A percentile compares a stretch with the other conserved stretches of the same genome.
Evolutionary conservation across 2,113 vertebrate genomes (phyloP).

Genomic region (Scolopax mira): DNA sequence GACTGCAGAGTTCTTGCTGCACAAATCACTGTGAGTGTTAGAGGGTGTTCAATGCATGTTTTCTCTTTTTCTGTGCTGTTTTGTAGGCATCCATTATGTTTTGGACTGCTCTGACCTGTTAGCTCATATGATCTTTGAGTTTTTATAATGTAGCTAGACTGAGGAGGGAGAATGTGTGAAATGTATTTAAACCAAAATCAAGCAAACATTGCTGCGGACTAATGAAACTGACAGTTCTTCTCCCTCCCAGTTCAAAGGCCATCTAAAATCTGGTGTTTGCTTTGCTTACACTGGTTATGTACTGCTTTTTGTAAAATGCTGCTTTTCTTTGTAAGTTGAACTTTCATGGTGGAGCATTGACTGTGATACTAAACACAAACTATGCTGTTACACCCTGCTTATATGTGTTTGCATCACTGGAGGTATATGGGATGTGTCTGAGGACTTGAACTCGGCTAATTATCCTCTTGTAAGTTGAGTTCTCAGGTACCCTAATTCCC

Average conservation of each 20-base stretch:
- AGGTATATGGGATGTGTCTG: not conserved
- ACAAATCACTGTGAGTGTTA: not conserved
- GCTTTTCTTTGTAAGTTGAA: slow-evolving; percentile 28
- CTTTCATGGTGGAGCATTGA: not conserved
- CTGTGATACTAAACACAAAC: not conserved
- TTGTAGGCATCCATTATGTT: not conserved
- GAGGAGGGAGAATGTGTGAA: not conserved
- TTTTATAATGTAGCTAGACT: not conserved
- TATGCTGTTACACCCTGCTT: rapidly evolving
- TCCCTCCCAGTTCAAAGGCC: not conserved
- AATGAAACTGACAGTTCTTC: not conserved
- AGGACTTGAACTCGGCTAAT: not conserved
- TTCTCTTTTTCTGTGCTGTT: not conserved
- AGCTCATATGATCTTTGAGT: not conserved
- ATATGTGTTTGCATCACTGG: not conserved
- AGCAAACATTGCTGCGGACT: not conserved
- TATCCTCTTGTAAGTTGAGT: not conserved
- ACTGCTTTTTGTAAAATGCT: slow-evolving; percentile 65
- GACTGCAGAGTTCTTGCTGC: not conserved
- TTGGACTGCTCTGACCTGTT: not conserved
- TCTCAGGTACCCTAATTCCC: not conserved
- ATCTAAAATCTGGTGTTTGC: not conserved
- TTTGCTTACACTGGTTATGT: not conserved
- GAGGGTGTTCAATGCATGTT: not conserved
- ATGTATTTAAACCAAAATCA: not conserved